phyloP scores from a whole-genome alignment of 2,888 invertebrate species.

The Philopedon plagiatum region DNA sequence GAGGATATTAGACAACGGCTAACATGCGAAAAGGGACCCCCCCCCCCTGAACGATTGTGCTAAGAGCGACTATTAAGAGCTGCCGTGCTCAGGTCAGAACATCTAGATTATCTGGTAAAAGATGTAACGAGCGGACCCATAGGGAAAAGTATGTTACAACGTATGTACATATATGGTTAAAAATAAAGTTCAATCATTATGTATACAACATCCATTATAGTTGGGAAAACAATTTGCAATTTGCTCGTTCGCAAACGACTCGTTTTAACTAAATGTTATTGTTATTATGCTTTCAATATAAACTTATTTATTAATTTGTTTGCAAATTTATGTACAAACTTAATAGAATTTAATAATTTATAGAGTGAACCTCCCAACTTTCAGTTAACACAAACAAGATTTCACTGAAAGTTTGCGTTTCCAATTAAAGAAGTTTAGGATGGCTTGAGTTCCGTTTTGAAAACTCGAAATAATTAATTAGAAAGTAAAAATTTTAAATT shows the following conservation, averaged over 20 bases:
- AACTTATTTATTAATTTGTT: slow-evolving; percentile 1
- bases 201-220: too few relatives aligned
- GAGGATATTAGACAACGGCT: too few relatives aligned
- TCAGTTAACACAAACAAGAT: slow-evolving; percentile 10
- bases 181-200: too few relatives aligned
- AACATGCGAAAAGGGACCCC: too few relatives aligned
- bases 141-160: too few relatives aligned
- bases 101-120: too few relatives aligned
- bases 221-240: too few relatives aligned
- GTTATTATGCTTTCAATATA: background rate
- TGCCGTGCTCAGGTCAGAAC: too few relatives aligned
- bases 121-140: too few relatives aligned
- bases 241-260: background rate
- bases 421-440: slow-evolving; percentile 1
- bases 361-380: background rate
- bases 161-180: too few relatives aligned
- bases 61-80: too few relatives aligned
- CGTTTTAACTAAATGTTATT: background rate
- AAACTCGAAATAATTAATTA: slow-evolving; percentile 1
- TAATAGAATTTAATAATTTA: slow-evolving; percentile 8
- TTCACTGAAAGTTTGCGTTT: background rate
- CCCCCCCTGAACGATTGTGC: too few relatives aligned
- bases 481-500: background rate
- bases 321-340: slow-evolving; percentile 11
- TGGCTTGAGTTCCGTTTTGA: background rate